A percentile compares a stretch with the other conserved stretches of the same genome.
phyloP scores from a whole-genome alignment of 2,113 vertebrate species.

The Martes martes region DNA sequence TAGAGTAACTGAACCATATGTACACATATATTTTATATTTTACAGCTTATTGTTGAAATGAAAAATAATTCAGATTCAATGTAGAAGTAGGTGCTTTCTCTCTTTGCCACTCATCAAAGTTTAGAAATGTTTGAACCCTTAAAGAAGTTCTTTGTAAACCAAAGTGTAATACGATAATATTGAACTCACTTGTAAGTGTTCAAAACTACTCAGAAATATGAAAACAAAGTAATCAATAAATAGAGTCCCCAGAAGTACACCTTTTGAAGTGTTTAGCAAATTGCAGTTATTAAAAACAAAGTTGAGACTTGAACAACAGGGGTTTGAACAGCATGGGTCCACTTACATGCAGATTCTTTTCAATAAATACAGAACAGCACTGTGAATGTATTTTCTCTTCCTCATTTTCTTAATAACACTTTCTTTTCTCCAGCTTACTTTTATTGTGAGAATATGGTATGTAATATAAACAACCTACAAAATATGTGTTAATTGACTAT shows the following conservation, averaged over 20 bases:
- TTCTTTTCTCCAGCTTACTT: background rate
- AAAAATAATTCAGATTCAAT: background rate
- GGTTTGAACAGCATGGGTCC: background rate
- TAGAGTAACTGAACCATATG: background rate
- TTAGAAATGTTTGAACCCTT: background rate
- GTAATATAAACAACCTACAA: background rate
- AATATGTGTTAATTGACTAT: background rate
- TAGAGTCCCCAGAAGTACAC: background rate
- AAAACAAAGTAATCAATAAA: background rate
- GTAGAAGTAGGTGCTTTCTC: background rate
- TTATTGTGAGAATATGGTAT: background rate
- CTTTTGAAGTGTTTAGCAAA: background rate
- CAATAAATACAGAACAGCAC: background rate
- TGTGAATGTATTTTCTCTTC: background rate
- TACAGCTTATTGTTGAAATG: background rate
- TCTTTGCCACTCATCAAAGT: background rate
- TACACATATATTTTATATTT: background rate
- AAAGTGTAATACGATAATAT: background rate
- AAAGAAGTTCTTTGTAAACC: background rate
- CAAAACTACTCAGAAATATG: background rate
- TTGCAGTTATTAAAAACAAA: background rate
- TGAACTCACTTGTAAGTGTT: background rate
- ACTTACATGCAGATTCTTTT: background rate
- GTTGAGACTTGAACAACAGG: background rate
- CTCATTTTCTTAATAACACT: background rate